These are phyloP conservation scores for Brachirus orientalis DNA, from an alignment of 2,113 vertebrate genomes.

Conservation along the genomic window DNA sequence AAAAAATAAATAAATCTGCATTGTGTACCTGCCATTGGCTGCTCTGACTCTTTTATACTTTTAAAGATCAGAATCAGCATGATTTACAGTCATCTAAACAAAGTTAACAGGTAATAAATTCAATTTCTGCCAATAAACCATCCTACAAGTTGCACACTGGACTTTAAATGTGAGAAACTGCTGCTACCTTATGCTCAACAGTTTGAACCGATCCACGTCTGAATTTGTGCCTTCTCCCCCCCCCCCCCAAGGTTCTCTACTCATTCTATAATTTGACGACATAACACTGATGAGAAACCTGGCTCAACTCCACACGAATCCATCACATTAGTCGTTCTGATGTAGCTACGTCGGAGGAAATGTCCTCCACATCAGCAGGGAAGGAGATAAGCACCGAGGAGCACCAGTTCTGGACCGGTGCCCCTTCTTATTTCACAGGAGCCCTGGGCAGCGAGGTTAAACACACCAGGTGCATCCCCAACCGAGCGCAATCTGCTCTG, in stretches of 20 bases:
- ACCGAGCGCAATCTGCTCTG: slow-evolving; percentile 16
- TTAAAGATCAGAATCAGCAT: too few relatives aligned
- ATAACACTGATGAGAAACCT: slow-evolving; percentile 33
- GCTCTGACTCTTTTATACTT: too few relatives aligned
- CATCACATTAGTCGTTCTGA: slow-evolving; percentile 36
- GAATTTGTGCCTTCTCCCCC: slow-evolving; percentile 38
- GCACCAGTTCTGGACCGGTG: slow-evolving; percentile 45
- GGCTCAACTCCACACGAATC: slow-evolving; percentile 28
- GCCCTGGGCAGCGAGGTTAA: slow-evolving; percentile 54
- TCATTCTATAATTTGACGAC: slow-evolving; percentile 49
- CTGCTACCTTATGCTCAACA: not conserved
- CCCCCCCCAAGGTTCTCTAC: slow-evolving; percentile 22
- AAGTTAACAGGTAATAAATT: too few relatives aligned
- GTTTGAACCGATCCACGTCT: slow-evolving; percentile 10
- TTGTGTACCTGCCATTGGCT: too few relatives aligned
- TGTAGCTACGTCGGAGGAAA: slow-evolving; percentile 14
- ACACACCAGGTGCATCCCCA: slow-evolving; percentile 59
- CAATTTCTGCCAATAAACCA: too few relatives aligned
- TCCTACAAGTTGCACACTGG: not conserved
- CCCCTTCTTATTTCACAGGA: slow-evolving; percentile 56
- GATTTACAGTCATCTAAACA: too few relatives aligned
- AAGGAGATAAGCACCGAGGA: slow-evolving; percentile 44
- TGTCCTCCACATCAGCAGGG: slow-evolving; percentile 11
- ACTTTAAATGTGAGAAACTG: slow-evolving; percentile 8
- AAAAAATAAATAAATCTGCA: too few relatives aligned